These are phyloP conservation scores for Cyrtorhinus lividipennis DNA, from an alignment of 1,140 invertebrate species.

Conservation along the genomic window DNA sequence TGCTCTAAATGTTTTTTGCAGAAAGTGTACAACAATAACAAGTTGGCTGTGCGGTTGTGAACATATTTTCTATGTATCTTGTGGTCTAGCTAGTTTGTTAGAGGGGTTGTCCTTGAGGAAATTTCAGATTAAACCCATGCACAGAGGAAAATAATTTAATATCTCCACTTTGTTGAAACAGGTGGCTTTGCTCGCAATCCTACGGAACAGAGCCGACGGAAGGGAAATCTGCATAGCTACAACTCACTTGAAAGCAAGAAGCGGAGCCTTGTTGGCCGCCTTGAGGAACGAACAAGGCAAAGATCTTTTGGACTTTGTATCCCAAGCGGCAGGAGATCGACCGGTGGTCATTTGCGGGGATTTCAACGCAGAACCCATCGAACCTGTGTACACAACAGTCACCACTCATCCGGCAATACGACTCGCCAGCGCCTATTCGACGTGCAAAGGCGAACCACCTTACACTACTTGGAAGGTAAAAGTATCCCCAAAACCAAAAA, in stretches of 20 bases:
- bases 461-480: constrained; percentile 62
- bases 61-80: no score
- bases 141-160: no score
- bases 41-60: no score
- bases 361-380: constrained; percentile 61
- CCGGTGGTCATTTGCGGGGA: constrained; percentile 58
- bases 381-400: constrained; percentile 52
- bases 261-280: constrained; percentile 48
- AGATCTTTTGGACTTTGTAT: constrained; percentile 48
- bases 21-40: no score
- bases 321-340: constrained; percentile 32
- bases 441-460: constrained; percentile 38
- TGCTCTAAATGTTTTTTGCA: no score
- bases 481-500: no score
- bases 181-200: constrained; percentile 45
- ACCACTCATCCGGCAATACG: constrained; percentile 32
- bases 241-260: constrained; percentile 64
- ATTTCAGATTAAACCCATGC: no score
- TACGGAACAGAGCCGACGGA: constrained; percentile 38
- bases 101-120: no score
- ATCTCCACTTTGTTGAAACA: no score
- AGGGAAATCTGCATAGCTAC: constrained; percentile 51
- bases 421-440: constrained; percentile 32
- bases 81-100: no score
- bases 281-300: constrained; percentile 60